phyloP scores from a whole-genome alignment of 2,797 vertebrate species.

The Galaxias olidus region DNA sequence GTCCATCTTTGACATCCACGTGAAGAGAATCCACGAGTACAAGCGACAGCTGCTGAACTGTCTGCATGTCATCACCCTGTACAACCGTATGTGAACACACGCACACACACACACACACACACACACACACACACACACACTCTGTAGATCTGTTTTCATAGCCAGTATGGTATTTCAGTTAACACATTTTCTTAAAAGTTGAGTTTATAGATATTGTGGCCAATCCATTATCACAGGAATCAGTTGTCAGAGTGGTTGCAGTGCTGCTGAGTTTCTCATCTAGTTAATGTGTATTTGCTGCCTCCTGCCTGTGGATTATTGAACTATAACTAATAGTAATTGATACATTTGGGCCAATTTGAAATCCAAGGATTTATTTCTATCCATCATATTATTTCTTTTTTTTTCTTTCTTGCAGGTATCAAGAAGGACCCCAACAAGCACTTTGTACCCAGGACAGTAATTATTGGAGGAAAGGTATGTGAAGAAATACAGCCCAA shows the following conservation, averaged over 20 bases:
- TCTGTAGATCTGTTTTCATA: too few species aligned
- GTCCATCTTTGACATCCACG: constrained; percentile 85
- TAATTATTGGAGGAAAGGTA: constrained; percentile 90
- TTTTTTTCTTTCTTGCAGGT: constrained; percentile 62
- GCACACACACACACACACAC: too few species aligned
- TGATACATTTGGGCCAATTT: too few species aligned
- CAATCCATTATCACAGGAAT: too few species aligned
- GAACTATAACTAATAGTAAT: not conserved
- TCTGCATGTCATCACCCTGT: constrained; percentile 81
- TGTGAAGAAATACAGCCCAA: not conserved
- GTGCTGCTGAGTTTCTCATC: not conserved
- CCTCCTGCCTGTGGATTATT: constrained; percentile 10
- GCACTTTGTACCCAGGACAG: constrained; percentile 82
- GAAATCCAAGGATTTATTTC: too few species aligned
- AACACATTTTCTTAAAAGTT: too few species aligned
- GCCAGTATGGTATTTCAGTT: too few species aligned
- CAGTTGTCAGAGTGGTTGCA: too few species aligned
- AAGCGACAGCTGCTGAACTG: constrained; percentile 87
- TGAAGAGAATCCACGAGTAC: constrained; percentile 88
- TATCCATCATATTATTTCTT: too few species aligned
- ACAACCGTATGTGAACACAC: constrained; percentile 77
- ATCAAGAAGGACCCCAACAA: constrained; percentile 82
- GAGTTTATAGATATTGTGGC: too few species aligned
- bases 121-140: too few species aligned
- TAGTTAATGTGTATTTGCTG: constrained; percentile 2